Conservation (phyloP, 2,113 vertebrate genomes). For the Sinocyclocheilus grahami region DNA sequence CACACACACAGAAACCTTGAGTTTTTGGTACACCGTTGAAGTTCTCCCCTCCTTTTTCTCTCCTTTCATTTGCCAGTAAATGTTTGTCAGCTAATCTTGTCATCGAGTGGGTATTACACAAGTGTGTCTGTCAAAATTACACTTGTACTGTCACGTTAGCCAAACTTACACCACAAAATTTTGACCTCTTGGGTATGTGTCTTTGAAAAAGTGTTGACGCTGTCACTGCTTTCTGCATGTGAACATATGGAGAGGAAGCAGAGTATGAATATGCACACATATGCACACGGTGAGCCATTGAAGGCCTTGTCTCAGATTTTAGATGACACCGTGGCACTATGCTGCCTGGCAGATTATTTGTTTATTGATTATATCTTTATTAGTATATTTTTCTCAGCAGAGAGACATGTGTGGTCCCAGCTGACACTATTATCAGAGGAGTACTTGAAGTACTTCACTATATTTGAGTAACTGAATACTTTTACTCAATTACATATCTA, state of each 20-base stretch:
- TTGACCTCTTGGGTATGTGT: slow-evolving; percentile 40
- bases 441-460: neutral
- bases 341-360: neutral
- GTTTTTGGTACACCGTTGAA: neutral
- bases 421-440: neutral
- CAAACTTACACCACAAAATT: neutral
- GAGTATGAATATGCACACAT: slow-evolving; percentile 23
- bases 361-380: neutral
- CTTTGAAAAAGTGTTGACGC: neutral
- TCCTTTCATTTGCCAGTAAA: slow-evolving; percentile 34
- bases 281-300: slow-evolving; percentile 8
- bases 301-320: slow-evolving; percentile 6
- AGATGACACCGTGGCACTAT: neutral
- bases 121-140: slow-evolving; percentile 30
- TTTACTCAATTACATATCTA: neutral
- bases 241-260: slow-evolving; percentile 9
- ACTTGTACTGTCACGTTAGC: neutral
- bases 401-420: neutral
- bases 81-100: slow-evolving; percentile 27
- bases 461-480: neutral
- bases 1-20: neutral
- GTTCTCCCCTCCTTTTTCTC: slow-evolving; percentile 10
- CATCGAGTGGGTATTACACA: neutral
- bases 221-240: neutral
- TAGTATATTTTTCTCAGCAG: neutral